phyloP scores from a whole-genome alignment of 2,888 invertebrate genomes.

The Athetis lepigone region DNA sequence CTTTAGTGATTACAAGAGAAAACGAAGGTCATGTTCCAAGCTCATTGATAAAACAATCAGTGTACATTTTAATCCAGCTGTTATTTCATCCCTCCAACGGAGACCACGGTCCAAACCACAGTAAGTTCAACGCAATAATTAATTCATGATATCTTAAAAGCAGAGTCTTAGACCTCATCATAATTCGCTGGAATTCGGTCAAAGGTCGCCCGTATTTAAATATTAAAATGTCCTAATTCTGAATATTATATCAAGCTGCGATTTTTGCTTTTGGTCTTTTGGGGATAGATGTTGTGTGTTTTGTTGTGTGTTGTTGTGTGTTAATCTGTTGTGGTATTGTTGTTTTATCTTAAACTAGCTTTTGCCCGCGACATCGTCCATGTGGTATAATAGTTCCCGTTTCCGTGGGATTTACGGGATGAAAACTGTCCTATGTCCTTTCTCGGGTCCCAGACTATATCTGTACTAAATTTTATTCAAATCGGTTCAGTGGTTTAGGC shows the following conservation, averaged over 20 bases:
- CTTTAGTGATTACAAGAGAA: conserved; percentile 17
- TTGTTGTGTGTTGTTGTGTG: too few relatives aligned
- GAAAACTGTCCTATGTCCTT: too few relatives aligned
- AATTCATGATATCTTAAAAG: conserved; percentile 50
- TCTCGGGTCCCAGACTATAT: too few relatives aligned
- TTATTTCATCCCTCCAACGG: conserved; percentile 14
- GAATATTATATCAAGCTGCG: conserved; percentile 6
- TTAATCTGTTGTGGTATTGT: too few relatives aligned
- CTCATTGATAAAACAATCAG: conserved; percentile 39
- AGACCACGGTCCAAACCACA: conserved; percentile 37
- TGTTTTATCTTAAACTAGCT: too few relatives aligned
- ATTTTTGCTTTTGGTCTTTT: neutral
- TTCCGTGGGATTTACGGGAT: too few relatives aligned
- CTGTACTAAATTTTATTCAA: too few relatives aligned
- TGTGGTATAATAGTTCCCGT: too few relatives aligned
- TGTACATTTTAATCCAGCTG: conserved; percentile 31
- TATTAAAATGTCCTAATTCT: conserved; percentile 31
- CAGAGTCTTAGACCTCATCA: conserved; percentile 32
- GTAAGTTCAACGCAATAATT: conserved; percentile 43
- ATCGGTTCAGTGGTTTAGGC: too few relatives aligned
- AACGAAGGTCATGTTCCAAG: conserved; percentile 25
- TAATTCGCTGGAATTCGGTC: conserved; percentile 15
- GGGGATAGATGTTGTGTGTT: neutral
- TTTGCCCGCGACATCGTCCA: too few relatives aligned
- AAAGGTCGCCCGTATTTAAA: conserved; percentile 39